These are phyloP conservation scores for Ostrea denselamellosa DNA, from an alignment of 1,140 invertebrate species.

Conservation along the genomic window DNA sequence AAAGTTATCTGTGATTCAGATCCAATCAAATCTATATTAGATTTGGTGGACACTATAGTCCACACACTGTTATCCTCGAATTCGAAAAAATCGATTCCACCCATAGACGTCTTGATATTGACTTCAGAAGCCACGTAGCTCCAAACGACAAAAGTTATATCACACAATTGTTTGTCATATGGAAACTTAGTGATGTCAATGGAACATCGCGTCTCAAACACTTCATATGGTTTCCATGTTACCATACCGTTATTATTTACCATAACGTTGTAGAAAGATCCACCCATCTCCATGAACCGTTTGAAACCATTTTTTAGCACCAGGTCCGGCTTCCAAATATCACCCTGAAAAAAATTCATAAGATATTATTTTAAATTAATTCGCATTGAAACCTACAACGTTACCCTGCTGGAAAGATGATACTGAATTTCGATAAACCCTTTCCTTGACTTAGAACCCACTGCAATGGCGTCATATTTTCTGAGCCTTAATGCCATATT, in stretches of 20 bases:
- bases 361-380: neutral
- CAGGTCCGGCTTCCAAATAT: constrained; percentile 48
- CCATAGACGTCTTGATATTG: neutral
- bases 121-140: constrained; percentile 16
- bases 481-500: too few species aligned
- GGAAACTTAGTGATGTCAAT: constrained; percentile 43
- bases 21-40: neutral
- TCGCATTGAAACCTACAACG: too few species aligned
- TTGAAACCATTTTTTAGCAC: constrained; percentile 41
- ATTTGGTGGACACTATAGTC: neutral
- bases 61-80: constrained; percentile 41
- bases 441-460: too few species aligned
- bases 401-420: too few species aligned
- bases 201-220: constrained; percentile 44
- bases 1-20: neutral
- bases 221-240: constrained; percentile 43
- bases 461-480: too few species aligned
- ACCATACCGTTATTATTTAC: constrained; percentile 7
- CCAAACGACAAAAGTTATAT: constrained; percentile 45
- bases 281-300: constrained; percentile 45
- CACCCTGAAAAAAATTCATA: constrained; percentile 23
- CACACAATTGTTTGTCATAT: constrained; percentile 42
- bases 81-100: neutral
- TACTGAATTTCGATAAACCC: too few species aligned
- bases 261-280: constrained; percentile 24